A percentile compares a stretch with the other conserved stretches of the same genome.
Evolutionary conservation across 1,140 invertebrate genomes (phyloP).

Genomic region (Ceratoteleas bidentatus): DNA sequence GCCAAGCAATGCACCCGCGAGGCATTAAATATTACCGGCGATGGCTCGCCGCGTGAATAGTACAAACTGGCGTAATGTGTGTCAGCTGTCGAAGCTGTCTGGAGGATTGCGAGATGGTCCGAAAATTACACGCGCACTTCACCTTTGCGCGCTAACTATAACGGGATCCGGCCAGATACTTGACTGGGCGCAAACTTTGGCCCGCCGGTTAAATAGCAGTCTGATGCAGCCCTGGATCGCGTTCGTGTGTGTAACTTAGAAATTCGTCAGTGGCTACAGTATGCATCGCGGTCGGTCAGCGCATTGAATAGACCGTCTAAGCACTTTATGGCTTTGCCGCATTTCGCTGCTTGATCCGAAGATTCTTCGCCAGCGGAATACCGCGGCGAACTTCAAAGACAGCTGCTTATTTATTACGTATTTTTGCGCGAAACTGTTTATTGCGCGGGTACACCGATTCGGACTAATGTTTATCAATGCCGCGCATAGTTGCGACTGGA

Average conservation of each 20-base stretch:
- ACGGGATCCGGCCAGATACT: constrained; percentile 22
- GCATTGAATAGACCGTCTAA: constrained; percentile 38
- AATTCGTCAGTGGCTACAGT: constrained; percentile 28
- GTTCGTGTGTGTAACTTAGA: constrained; percentile 19
- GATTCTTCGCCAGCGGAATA: constrained; percentile 14
- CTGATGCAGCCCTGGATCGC: constrained; percentile 11
- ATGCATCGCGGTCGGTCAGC: constrained; percentile 36
- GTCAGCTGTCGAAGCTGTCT: constrained; percentile 43
- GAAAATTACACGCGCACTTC: constrained; percentile 35
- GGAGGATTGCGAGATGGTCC: constrained; percentile 27
- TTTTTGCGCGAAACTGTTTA: constrained; percentile 9
- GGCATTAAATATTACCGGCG: constrained; percentile 35
- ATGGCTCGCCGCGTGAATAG: not conserved
- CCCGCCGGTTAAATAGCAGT: constrained; percentile 13
- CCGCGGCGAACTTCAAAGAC: constrained; percentile 13
- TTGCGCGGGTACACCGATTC: not conserved
- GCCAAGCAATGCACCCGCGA: not conserved
- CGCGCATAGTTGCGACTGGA: not conserved
- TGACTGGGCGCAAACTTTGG: constrained; percentile 37
- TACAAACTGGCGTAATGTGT: constrained; percentile 18
- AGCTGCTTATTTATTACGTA: constrained; percentile 22
- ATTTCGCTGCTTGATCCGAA: constrained; percentile 12
- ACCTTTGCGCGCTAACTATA: constrained; percentile 24
- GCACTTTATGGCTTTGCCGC: constrained; percentile 38
- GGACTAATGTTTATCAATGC: constrained; percentile 12